Percentiles rank a stretch among this genome's conserved stretches.
phyloP scores from a whole-genome alignment of 1,140 invertebrate species.

The Caerostris extrusa region DNA sequence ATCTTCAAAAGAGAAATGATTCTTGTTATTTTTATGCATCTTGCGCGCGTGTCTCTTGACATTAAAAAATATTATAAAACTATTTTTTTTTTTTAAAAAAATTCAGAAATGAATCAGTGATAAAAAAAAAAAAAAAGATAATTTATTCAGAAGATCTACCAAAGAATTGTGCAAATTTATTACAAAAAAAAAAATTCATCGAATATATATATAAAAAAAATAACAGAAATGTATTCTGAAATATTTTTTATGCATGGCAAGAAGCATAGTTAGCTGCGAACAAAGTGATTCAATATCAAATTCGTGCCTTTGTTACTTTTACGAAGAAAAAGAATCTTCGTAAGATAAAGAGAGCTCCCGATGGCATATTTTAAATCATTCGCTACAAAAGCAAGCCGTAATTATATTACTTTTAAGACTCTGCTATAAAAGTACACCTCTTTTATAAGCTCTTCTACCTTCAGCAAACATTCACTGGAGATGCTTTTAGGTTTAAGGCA shows the following conservation, averaged over 20 bases:
- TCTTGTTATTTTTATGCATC: not conserved
- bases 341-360: conserved; percentile 61
- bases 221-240: not conserved
- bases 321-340: not conserved
- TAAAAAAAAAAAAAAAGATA: not conserved
- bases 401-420: conserved; percentile 67
- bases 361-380: conserved; percentile 73
- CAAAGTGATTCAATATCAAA: conserved; percentile 27
- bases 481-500: conserved; percentile 51
- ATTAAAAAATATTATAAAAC: not conserved
- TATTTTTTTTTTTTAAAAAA: not conserved
- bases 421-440: conserved; percentile 23
- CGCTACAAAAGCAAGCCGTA: conserved; percentile 39
- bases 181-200: not conserved
- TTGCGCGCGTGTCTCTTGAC: not conserved
- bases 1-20: not conserved
- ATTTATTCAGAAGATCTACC: not conserved
- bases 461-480: not conserved
- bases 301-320: not conserved
- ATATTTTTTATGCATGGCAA: not conserved
- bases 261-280: not conserved
- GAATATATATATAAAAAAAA: not conserved
- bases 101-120: conserved; percentile 12
- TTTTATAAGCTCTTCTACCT: conserved; percentile 13
- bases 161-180: not conserved